Evolutionary conservation across 2,113 vertebrate species (phyloP).

Genomic region (Nothocercus nigrocapillus): DNA sequence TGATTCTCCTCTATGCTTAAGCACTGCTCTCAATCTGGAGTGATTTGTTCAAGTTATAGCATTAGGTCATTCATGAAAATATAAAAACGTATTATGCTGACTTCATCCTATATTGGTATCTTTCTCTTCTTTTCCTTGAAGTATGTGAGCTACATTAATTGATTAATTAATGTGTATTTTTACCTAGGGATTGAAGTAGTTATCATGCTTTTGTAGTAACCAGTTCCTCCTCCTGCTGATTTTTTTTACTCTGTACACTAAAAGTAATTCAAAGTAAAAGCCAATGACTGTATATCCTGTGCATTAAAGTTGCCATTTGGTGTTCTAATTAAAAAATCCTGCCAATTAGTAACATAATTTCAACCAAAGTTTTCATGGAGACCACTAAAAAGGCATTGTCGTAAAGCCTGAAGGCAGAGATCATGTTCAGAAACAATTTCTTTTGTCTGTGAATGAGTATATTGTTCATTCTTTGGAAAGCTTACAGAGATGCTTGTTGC

Average conservation of each 20-base stretch:
- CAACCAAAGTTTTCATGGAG: slow-evolving; percentile 64
- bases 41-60: background rate
- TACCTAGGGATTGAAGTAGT: slow-evolving; percentile 68
- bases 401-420: slow-evolving; percentile 60
- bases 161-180: slow-evolving; percentile 72
- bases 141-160: slow-evolving; percentile 61
- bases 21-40: background rate
- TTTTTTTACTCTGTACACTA: slow-evolving; percentile 55
- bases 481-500: slow-evolving; percentile 64
- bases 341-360: slow-evolving; percentile 75
- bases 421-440: slow-evolving; percentile 51
- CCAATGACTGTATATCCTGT: slow-evolving; percentile 61
- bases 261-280: slow-evolving; percentile 71
- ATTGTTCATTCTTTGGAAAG: slow-evolving; percentile 66
- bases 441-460: slow-evolving; percentile 53
- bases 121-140: slow-evolving; percentile 54
- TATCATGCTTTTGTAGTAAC: slow-evolving; percentile 55
- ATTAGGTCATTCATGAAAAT: slow-evolving; percentile 40
- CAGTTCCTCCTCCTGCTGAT: slow-evolving; percentile 36
- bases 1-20: background rate
- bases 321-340: slow-evolving; percentile 76
- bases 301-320: slow-evolving; percentile 66
- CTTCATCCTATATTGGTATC: slow-evolving; percentile 42
- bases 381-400: slow-evolving; percentile 65
- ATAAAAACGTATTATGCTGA: slow-evolving; percentile 48